These are phyloP conservation scores for Cantharis flavilabris DNA, from an alignment of 2,888 invertebrate species.

Conservation along the genomic window DNA sequence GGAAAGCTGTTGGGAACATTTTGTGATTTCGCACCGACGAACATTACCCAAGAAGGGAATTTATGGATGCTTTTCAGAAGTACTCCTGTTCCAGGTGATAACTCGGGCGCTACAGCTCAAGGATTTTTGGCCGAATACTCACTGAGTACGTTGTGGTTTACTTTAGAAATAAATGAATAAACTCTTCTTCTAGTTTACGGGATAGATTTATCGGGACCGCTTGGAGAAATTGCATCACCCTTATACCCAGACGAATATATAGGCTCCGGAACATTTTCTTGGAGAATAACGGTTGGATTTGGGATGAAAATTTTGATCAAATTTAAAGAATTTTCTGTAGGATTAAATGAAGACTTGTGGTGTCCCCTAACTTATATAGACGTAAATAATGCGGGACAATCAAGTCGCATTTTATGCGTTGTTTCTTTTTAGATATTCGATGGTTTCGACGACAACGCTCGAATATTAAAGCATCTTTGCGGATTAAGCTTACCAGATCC, in stretches of 20 bases:
- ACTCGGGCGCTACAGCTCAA: slow-evolving; percentile 58
- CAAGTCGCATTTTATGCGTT: not conserved
- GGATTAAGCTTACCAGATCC: slow-evolving; percentile 59
- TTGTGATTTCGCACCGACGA: slow-evolving; percentile 72
- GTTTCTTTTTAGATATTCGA: slow-evolving; percentile 65
- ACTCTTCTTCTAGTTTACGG: slow-evolving; percentile 60
- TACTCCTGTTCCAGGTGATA: slow-evolving; percentile 47
- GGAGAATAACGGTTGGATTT: slow-evolving; percentile 71
- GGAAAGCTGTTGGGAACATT: slow-evolving; percentile 73
- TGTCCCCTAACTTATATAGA: slow-evolving; percentile 39
- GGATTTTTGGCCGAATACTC: slow-evolving; percentile 81
- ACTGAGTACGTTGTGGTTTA: slow-evolving; percentile 58
- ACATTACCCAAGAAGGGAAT: slow-evolving; percentile 61
- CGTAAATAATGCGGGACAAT: not conserved
- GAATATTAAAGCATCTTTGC: slow-evolving; percentile 61
- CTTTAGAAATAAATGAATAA: no score
- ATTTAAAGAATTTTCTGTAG: slow-evolving; percentile 57
- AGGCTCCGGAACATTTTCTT: slow-evolving; percentile 60
- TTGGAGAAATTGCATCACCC: slow-evolving; percentile 78
- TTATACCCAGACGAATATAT: slow-evolving; percentile 66
- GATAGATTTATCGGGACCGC: slow-evolving; percentile 68
- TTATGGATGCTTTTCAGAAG: slow-evolving; percentile 82
- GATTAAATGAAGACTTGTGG: not conserved
- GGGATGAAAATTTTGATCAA: slow-evolving; percentile 59
- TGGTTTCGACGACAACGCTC: slow-evolving; percentile 71